These are phyloP conservation scores for Porites divaricata DNA, from an alignment of 92 coral and sea anemone genomes.

Conservation along the genomic window DNA sequence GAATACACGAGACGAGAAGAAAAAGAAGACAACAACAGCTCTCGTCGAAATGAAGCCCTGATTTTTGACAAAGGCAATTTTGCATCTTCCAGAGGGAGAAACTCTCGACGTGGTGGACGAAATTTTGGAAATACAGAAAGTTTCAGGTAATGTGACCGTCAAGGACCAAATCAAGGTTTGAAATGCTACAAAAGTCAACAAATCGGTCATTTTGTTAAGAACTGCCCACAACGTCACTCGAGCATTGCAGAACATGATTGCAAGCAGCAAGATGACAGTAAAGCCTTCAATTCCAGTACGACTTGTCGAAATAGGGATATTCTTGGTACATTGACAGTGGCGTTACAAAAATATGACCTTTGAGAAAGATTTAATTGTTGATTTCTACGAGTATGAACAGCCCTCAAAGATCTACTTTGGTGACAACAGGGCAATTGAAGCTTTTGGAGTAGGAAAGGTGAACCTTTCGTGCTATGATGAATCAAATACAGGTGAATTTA, in stretches of 20 bases:
- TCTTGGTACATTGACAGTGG: constrained; percentile 64
- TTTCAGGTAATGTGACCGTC: too few relatives aligned
- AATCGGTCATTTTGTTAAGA: constrained; percentile 36
- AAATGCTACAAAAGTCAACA: constrained; percentile 34
- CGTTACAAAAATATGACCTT: constrained; percentile 62
- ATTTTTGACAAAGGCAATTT: constrained; percentile 24
- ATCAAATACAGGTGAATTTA: too few relatives aligned
- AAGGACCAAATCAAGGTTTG: background rate
- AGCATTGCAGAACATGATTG: constrained; percentile 22
- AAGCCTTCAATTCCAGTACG: constrained; percentile 43
- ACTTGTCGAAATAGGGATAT: constrained; percentile 13
- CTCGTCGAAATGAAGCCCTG: constrained; percentile 21
- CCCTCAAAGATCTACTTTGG: too few relatives aligned
- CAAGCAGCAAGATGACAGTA: constrained; percentile 29
- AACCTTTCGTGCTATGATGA: too few relatives aligned
- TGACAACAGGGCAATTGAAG: too few relatives aligned
- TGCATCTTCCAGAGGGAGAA: constrained; percentile 20
- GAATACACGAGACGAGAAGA: too few relatives aligned
- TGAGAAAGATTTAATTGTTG: constrained; percentile 49
- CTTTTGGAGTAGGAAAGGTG: too few relatives aligned
- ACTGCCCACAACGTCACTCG: constrained; percentile 3
- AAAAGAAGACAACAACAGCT: too few relatives aligned
- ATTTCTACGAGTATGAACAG: constrained; percentile 30
- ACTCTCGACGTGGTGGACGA: constrained; percentile 25
- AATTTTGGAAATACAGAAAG: background rate